Evolutionary conservation across 2,797 vertebrate species (phyloP).

Genomic region (Sebastes minor): DNA sequence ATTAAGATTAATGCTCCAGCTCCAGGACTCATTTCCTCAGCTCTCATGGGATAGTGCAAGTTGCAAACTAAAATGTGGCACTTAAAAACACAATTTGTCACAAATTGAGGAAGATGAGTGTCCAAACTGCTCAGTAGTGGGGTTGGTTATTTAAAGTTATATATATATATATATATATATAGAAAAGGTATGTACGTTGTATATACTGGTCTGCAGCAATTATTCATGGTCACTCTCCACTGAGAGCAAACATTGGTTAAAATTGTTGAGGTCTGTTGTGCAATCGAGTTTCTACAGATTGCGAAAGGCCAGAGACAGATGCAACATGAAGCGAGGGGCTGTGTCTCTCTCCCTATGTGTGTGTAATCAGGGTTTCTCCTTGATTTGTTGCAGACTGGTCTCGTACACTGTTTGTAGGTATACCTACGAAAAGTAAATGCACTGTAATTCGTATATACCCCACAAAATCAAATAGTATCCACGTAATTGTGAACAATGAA

Average conservation of each 20-base stretch:
- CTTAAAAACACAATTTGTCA: background rate
- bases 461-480: too few species aligned
- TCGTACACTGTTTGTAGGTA: too few species aligned
- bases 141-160: background rate
- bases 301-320: background rate
- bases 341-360: background rate
- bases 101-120: background rate
- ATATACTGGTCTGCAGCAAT: background rate
- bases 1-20: constrained; percentile 22
- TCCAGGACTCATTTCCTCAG: background rate
- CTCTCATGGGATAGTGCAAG: background rate
- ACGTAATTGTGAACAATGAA: too few species aligned
- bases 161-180: too few species aligned
- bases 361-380: too few species aligned
- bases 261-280: background rate
- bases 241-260: background rate
- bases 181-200: background rate
- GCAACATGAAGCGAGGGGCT: background rate
- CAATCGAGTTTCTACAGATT: background rate
- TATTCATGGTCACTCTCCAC: background rate
- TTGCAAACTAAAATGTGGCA: background rate
- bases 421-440: too few species aligned
- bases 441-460: too few species aligned
- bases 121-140: too few species aligned
- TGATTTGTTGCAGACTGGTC: too few species aligned